Evolutionary conservation across 2,888 invertebrate species (phyloP), one percentile per base, ranked within the genome.

Genomic region (Margaritifera margaritifera): DNA sequence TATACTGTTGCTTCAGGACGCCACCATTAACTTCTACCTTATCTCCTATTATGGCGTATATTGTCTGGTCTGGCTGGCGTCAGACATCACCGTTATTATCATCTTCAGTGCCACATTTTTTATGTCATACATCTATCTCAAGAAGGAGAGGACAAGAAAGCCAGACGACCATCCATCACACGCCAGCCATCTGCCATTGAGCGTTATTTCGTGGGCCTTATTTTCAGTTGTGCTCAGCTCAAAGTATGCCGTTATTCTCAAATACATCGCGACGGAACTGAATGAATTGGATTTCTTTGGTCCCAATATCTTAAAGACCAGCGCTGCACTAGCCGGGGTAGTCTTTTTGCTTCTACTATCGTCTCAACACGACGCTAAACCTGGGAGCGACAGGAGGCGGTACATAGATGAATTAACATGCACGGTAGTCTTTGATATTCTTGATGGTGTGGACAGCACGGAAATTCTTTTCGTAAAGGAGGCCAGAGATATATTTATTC

Each of bases 371-470:
- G 91, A 92, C 82, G 89, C 91, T 20, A 87, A 89, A 56, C 85
- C 90, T n/a, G 88, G 90, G 55, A 89, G 91, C 6, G 11, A 1
- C 11, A 87, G 91, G 25, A 90, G 91, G 73, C 81, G 88, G 6
- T 92, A 91, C 79, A 90, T 92, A 64, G 90, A 90, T 24, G 90
- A 90, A 51, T 82, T 92, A 22, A 91, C 91, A 59, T 90, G 90
- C 27, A 91, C 91, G 52, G 91, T 92, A 20, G 90, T 92, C 6
- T 89, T 92, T 66, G 92, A 92, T 85, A 89, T 92, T 59, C 86
- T 92, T 54, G 93, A 93, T 81, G 91, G 91, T n/a, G 91, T 92
- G 31, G 90, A 91, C 62, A 90, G 92, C 73, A 84, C 92, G 51
- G 90, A 91, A 20, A 85, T 92, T 20, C 86, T 92, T 4, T 90